Evolutionary conservation across 1,140 invertebrate species (phyloP), one percentile per base, ranked within the genome.

Genomic region (Drosophila ananassae): DNA sequence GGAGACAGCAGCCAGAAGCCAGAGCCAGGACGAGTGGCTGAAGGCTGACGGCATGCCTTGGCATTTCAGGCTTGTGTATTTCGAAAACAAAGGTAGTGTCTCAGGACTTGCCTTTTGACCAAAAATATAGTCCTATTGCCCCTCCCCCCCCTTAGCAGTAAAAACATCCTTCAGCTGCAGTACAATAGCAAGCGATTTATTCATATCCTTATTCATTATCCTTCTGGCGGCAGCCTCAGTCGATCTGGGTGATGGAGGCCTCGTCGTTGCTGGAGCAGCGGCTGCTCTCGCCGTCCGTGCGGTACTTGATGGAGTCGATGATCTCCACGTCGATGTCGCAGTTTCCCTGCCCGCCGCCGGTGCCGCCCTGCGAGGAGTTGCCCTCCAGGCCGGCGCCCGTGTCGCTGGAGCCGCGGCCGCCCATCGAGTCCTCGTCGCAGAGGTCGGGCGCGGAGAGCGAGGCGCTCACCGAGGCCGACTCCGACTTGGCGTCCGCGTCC

Each of bases 301-400:
- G 84, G 39, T 90, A 91, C 50, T 91, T 91, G 50, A 90, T 90
- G n/a, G 90, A 90, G 32, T 91, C 90, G 3, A 91, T 91, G 47
- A 91, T 91, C 68, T 91, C 90, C 24, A 91, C 90, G 53, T 91
- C 90, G 54, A 91, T 91, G 56, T 91, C 90, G 0, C 90, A 82
- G 34, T 85, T 89, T 5, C 75, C 61, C 56, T 89, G 85, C 6
- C 73, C 67, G 9, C 63, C 63, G 28, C 78, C 55, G 4, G 17
- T 67, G 0, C 41, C 41, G 41, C 41, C 41, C 5, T 13, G 7
- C 9, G 44, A 47, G 21, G 44, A 47, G 17, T 21, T 21, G 9
- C 50, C 55, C 30, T 62, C 66, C 32, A 58, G 2, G 3, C 44
- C 47, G 7, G 10, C 66, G 1, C 25, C 73, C n/a, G 68, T 81